phyloP scores from a whole-genome alignment of 2,113 vertebrate species.

The Thermophis baileyi region DNA sequence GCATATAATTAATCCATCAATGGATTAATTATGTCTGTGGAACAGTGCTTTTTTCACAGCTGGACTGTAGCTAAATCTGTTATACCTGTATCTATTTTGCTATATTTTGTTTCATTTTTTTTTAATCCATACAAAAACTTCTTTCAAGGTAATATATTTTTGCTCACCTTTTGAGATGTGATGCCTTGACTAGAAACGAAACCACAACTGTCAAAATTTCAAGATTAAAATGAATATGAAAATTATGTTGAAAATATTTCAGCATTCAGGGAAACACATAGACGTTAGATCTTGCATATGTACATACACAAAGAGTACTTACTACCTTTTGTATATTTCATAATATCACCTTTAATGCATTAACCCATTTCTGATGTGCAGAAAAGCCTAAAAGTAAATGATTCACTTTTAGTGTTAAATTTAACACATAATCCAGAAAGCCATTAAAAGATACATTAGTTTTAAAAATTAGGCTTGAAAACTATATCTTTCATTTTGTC shows the following conservation, averaged over 20 bases:
- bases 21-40: not conserved
- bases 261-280: not conserved
- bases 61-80: not conserved
- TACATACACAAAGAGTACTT: not conserved
- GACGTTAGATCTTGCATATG: not conserved
- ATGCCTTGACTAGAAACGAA: not conserved
- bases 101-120: not conserved
- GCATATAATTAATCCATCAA: not conserved
- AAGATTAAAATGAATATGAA: constrained; percentile 37
- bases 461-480: constrained; percentile 29
- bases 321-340: not conserved
- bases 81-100: not conserved
- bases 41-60: not conserved
- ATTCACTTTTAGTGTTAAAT: constrained; percentile 7
- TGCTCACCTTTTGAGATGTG: constrained; percentile 27
- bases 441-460: not conserved
- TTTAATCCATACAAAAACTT: not conserved
- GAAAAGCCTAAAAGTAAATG: constrained; percentile 26
- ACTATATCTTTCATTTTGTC: constrained; percentile 14
- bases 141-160: constrained; percentile 7
- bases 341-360: not conserved
- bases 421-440: constrained; percentile 10
- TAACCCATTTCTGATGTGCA: not conserved
- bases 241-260: not conserved
- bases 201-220: constrained; percentile 11